Percentiles rank a stretch among this genome's conserved stretches.
phyloP scores from a whole-genome alignment of 2,113 vertebrate genomes.

The Setophaga petechia region DNA sequence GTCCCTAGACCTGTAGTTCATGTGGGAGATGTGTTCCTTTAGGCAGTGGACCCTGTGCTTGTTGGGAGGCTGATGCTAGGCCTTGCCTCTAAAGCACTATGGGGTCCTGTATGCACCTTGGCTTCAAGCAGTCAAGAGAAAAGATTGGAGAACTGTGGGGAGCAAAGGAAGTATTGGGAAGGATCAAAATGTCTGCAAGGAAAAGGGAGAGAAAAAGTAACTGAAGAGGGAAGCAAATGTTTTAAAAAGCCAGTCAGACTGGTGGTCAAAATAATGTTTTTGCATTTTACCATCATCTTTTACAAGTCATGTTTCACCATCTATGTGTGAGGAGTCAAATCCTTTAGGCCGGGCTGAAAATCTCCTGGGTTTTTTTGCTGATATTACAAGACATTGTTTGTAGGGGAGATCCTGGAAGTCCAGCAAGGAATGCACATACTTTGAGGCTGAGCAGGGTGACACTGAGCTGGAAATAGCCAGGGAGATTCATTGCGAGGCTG shows the following conservation, averaged over 20 bases:
- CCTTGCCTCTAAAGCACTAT: background rate
- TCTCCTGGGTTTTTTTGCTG: background rate
- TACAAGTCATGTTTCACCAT: background rate
- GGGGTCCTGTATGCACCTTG: fast-evolving
- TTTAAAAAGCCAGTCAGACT: background rate
- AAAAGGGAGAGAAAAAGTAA: background rate
- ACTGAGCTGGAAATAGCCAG: background rate
- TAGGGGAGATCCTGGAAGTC: background rate
- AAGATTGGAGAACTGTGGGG: fast-evolving
- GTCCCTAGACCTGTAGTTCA: background rate
- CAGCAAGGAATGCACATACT: background rate
- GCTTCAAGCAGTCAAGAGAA: background rate
- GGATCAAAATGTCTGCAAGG: background rate
- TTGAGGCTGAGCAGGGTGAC: background rate
- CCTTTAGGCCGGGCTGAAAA: background rate
- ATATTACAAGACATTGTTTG: background rate
- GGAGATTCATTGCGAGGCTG: background rate
- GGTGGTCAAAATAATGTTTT: background rate
- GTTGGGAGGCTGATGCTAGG: background rate
- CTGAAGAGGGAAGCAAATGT: background rate
- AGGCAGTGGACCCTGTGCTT: background rate
- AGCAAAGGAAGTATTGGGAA: background rate
- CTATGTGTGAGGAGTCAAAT: background rate
- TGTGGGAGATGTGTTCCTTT: background rate
- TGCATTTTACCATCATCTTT: background rate